Percentiles rank a stretch among this genome's conserved stretches.
Conservation (phyloP, 2,797 vertebrate species). For the Danio tinwini region DNA sequence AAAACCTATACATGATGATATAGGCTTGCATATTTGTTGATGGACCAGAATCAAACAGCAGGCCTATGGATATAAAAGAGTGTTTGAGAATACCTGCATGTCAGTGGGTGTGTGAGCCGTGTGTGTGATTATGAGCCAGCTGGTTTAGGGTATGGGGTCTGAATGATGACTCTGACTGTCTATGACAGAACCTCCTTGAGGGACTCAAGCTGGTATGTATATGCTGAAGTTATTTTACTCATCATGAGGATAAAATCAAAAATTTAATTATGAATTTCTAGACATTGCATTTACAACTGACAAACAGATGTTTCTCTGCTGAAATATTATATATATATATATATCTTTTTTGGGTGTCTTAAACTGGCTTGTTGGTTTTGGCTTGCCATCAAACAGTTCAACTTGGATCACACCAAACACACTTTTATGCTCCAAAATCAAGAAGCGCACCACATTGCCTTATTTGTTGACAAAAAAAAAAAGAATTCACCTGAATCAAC, state of each 20-base stretch:
- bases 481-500: too few relatives aligned
- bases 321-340: neutral
- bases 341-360: too few relatives aligned
- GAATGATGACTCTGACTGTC: slow-evolving; percentile 43
- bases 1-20: slow-evolving; percentile 16
- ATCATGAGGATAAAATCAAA: neutral
- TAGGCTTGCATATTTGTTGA: slow-evolving; percentile 7
- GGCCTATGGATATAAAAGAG: neutral
- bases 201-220: slow-evolving; percentile 34
- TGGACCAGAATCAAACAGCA: slow-evolving; percentile 7
- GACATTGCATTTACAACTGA: neutral
- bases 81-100: neutral
- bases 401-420: too few relatives aligned
- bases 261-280: too few relatives aligned
- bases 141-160: slow-evolving; percentile 45
- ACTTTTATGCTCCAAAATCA: too few relatives aligned
- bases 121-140: slow-evolving; percentile 33
- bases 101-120: slow-evolving; percentile 3
- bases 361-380: neutral
- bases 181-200: slow-evolving; percentile 38
- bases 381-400: neutral
- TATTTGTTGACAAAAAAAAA: too few relatives aligned
- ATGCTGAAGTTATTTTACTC: slow-evolving; percentile 22
- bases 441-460: too few relatives aligned
- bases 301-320: neutral